Conservation (phyloP, 2,113 vertebrate genomes). For the Perca flavescens region DNA sequence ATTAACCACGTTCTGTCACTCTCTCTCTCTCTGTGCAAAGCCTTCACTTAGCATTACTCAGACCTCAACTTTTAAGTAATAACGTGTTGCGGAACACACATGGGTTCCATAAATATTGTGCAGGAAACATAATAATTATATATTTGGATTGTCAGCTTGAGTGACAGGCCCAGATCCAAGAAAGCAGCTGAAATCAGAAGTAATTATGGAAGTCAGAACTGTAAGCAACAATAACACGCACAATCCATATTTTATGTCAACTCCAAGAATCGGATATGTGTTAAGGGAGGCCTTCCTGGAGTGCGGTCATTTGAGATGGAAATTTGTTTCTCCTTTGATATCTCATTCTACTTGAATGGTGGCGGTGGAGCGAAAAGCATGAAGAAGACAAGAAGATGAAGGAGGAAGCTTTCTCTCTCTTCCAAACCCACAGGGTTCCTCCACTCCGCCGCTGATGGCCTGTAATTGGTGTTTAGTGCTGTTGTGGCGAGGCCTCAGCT, state of each 20-base stretch:
- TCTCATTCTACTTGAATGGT: slow-evolving; percentile 42
- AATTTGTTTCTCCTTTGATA: slow-evolving; percentile 42
- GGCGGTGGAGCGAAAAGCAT: slow-evolving; percentile 6
- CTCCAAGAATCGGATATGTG: neutral
- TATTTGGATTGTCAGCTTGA: slow-evolving; percentile 12
- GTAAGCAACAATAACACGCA: slow-evolving; percentile 1
- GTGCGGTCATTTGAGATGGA: neutral
- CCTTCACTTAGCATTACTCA: slow-evolving; percentile 7
- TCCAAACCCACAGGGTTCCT: slow-evolving; percentile 34
- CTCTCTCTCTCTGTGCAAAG: neutral
- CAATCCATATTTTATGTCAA: slow-evolving; percentile 23
- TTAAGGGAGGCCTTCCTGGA: neutral
- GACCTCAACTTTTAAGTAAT: slow-evolving; percentile 20
- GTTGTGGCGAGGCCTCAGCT: slow-evolving; percentile 48
- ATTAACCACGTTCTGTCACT: slow-evolving; percentile 9
- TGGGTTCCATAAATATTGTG: neutral
- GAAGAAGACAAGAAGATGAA: slow-evolving; percentile 13
- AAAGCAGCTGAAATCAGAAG: neutral
- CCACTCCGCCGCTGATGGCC: slow-evolving; percentile 47
- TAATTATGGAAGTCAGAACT: neutral
- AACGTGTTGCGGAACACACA: slow-evolving; percentile 10
- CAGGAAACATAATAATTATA: slow-evolving; percentile 12
- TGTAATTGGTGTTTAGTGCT: slow-evolving; percentile 66
- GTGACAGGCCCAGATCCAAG: neutral
- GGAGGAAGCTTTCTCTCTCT: slow-evolving; percentile 15